phyloP scores from a whole-genome alignment of 2,797 vertebrate genomes.

The Hozukius guyotensis region DNA sequence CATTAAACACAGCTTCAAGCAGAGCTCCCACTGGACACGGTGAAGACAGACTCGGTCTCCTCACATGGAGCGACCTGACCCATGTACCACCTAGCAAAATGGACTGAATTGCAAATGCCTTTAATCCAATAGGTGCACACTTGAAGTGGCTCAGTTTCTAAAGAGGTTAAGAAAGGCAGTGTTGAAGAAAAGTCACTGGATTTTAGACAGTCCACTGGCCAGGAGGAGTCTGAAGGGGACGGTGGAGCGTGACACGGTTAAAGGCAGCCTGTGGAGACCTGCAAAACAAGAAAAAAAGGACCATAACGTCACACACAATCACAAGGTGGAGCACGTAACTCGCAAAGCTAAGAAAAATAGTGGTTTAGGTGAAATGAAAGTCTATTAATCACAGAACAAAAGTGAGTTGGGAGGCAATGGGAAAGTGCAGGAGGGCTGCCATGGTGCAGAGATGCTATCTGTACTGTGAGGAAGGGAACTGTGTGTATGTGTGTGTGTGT shows the following conservation, averaged over 20 bases:
- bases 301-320: constrained; percentile 25
- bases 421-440: constrained; percentile 61
- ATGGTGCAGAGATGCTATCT: constrained; percentile 77
- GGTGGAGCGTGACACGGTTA: constrained; percentile 85
- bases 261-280: constrained; percentile 92
- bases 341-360: constrained; percentile 35
- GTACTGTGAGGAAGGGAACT: constrained; percentile 67
- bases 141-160: constrained; percentile 30
- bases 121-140: constrained; percentile 40
- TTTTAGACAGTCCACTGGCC: constrained; percentile 84
- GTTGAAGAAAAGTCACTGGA: constrained; percentile 75
- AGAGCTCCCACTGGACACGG: constrained; percentile 1
- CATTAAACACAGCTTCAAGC: constrained; percentile 20
- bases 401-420: constrained; percentile 59
- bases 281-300: constrained; percentile 8
- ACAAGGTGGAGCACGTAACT: constrained; percentile 35
- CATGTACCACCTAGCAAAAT: constrained; percentile 10
- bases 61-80: background rate
- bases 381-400: constrained; percentile 77
- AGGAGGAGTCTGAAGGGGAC: constrained; percentile 84
- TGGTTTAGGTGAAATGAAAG: constrained; percentile 49
- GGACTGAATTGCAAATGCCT: constrained; percentile 29
- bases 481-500: constrained; percentile 52
- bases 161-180: constrained; percentile 7
- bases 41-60: constrained; percentile 12